Evolutionary conservation across 2,888 invertebrate species (phyloP).

Genomic region (Caenorhabditis panamensis): DNA sequence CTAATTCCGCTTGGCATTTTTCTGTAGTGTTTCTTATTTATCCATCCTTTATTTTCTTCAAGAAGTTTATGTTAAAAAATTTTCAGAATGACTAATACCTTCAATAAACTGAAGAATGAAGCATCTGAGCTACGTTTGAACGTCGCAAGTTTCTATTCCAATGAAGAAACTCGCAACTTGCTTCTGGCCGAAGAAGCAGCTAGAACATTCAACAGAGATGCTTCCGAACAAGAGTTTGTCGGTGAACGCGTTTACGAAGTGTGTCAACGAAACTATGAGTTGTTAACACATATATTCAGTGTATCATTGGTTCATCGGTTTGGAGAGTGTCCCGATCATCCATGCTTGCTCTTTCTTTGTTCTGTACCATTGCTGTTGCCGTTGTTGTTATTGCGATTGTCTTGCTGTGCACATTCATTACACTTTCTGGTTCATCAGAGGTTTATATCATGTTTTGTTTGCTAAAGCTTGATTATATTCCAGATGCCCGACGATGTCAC

Average conservation of each 20-base stretch:
- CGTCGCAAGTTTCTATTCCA: conserved; percentile 57
- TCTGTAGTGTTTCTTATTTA: not conserved
- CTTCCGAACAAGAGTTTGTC: conserved; percentile 37
- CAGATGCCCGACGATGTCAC: conserved; percentile 61
- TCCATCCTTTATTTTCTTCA: not conserved
- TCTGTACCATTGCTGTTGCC: conserved; percentile 64
- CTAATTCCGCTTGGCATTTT: conserved; percentile 20
- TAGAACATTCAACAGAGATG: conserved; percentile 36
- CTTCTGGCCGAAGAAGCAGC: conserved; percentile 62
- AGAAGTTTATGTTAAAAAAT: not conserved
- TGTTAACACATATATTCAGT: conserved; percentile 36
- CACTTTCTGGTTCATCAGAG: conserved; percentile 56
- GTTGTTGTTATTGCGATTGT: conserved; percentile 63
- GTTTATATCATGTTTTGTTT: conserved; percentile 11
- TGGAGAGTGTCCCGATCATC: conserved; percentile 63
- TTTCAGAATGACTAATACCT: not conserved
- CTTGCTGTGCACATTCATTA: conserved; percentile 65
- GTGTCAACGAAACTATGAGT: not conserved
- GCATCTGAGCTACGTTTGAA: conserved; percentile 61
- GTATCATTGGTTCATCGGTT: conserved; percentile 52
- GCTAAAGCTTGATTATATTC: conserved; percentile 10
- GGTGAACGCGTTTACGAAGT: conserved; percentile 63
- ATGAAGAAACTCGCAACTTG: conserved; percentile 60
- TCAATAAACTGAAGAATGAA: conserved; percentile 21
- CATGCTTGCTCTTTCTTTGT: conserved; percentile 61